Base-by-base conservation (phyloP, 2,113 vertebrate species). In the Crotalus viridis region DNA sequence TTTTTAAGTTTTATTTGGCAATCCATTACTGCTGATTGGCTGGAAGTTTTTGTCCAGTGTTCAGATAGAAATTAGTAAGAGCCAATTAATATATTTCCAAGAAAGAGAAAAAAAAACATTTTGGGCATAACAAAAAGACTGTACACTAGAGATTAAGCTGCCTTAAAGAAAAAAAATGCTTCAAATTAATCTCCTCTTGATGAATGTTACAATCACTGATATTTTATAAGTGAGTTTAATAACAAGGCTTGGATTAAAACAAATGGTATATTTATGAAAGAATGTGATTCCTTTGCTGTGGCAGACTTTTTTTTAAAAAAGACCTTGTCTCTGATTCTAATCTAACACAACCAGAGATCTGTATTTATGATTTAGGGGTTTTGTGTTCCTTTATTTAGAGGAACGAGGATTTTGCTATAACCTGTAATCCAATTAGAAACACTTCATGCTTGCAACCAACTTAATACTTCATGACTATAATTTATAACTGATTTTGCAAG, bases 391-490 rank as follows among this genome's bases (percentile, higher is more conserved):
- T 85, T 13, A 10, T 28, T 17, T 22, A 56, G 46, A 90, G 10
- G 26, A 86, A 61, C 33, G 28, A 93, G 69, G 28, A 55, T 39
- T 56, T 55, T 56, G 85, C n/a, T 90, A 93, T 81, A 93, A 90
- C 88, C 28, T 93, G 74, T 90, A 93, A 93, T 93, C 74, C 81
- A 90, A 59, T 93, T 93, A 90, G 43, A 19, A 74, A 64, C 6
- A 51, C 15, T 59, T 86, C 74, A 86, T n/a, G 26, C 55, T 90
- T 59, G 69, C 55, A 86, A 74, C 33, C 26, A 15, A 89, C 43
- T 90, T 90, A 93, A 93, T 90, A 81, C 88, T 90, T 13, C 88
- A 51, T 93, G 88, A n/a, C 33, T 93, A 56, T 90, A 90, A 74
- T 52, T 93, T 86, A n/a, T 90, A 90, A 93, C 43, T 61, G 74